Percentiles rank a stretch among this genome's conserved stretches.
Conservation (phyloP, 2,113 vertebrate species). For the Anseranas semipalmata region DNA sequence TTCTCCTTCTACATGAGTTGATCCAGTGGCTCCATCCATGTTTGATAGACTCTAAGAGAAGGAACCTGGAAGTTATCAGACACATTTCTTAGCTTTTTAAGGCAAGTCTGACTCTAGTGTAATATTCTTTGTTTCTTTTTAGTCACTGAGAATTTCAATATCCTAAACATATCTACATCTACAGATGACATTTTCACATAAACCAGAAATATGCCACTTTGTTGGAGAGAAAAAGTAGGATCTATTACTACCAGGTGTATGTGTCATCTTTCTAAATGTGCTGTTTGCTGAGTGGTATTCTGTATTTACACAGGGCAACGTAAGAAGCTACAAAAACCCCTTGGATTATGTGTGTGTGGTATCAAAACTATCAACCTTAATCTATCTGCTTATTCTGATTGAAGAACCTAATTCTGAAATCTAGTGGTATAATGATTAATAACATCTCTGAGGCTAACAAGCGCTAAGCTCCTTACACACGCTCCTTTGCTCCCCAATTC, state of each 20-base stretch:
- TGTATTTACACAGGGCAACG: not conserved
- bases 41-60: not conserved
- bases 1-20: not conserved
- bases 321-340: not conserved
- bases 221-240: not conserved
- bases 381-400: not conserved
- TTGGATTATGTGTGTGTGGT: not conserved
- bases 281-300: not conserved
- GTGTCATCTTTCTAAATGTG: not conserved
- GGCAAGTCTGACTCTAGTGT: accelerated
- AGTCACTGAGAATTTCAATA: not conserved
- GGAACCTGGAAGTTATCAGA: not conserved
- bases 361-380: constrained; percentile 1
- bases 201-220: not conserved
- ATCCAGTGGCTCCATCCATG: not conserved
- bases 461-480: not conserved
- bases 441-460: not conserved
- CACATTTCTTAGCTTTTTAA: not conserved
- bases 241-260: not conserved
- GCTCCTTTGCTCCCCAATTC: not conserved
- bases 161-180: not conserved
- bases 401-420: constrained; percentile 21
- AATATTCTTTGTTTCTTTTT: not conserved
- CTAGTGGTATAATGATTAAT: not conserved
- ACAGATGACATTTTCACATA: not conserved